A percentile compares a stretch with the other conserved stretches of the same genome.
phyloP scores from a whole-genome alignment of 2,113 vertebrate genomes.

The Brienomyrus longianalis region DNA sequence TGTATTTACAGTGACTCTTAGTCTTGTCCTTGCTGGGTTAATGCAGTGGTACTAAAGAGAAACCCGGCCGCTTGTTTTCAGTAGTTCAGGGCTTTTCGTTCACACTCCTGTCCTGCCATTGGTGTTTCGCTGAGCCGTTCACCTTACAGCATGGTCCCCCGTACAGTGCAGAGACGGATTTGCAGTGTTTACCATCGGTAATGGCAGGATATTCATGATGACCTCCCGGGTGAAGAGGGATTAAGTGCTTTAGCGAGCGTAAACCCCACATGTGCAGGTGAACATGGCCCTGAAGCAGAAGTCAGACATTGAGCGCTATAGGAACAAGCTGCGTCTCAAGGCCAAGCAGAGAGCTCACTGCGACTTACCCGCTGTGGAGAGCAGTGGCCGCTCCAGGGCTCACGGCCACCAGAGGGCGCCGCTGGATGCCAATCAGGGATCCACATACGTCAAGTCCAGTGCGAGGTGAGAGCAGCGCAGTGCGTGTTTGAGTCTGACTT shows the following conservation, averaged over 20 bases:
- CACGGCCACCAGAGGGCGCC: slow-evolving; percentile 64
- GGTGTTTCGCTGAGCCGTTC: background rate
- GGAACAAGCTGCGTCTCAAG: slow-evolving; percentile 94
- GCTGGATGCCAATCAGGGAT: slow-evolving; percentile 73
- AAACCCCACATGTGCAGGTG: slow-evolving; percentile 54
- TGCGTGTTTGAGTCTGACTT: background rate
- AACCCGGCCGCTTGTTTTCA: background rate
- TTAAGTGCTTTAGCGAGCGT: background rate
- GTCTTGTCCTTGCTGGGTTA: background rate
- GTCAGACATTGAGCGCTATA: slow-evolving; percentile 94
- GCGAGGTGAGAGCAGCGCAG: slow-evolving; percentile 59
- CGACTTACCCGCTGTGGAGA: slow-evolving; percentile 75
- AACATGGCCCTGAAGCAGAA: slow-evolving; percentile 92
- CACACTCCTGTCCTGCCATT: background rate
- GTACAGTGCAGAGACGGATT: background rate
- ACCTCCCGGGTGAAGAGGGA: background rate
- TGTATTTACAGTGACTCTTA: background rate
- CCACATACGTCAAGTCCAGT: slow-evolving; percentile 68
- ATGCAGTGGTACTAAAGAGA: background rate
- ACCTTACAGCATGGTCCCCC: background rate
- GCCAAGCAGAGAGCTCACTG: slow-evolving; percentile 90
- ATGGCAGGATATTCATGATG: background rate
- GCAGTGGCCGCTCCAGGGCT: slow-evolving; percentile 43
- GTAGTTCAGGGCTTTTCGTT: background rate
- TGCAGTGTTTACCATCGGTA: background rate